Evolutionary conservation across 64 coral and sea anemone species (phyloP), one percentile per base, ranked within the genome.

Genomic region (Porites lutea): DNA sequence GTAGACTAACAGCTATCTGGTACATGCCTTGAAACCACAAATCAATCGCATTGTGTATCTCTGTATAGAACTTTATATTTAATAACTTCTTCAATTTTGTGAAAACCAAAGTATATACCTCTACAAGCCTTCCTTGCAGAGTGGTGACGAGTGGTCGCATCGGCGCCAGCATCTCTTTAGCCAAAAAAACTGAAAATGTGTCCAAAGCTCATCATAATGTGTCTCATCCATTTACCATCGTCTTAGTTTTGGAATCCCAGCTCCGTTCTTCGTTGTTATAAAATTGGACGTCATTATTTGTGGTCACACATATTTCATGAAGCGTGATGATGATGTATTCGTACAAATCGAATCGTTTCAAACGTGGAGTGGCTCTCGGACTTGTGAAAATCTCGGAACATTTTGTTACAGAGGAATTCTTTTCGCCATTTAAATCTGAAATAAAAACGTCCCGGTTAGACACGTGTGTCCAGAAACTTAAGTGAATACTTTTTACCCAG

Each of bases 111-210:
- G 78, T 72, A 93, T 72, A 93, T n/a, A n/a, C 83, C 76, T 87
- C 91, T 11, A 87, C 81, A 77, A 79, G 27, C 18, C n/a, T 60
- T 70, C 91, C 91, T 93, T 87, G 91, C 63, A 87, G 83, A 77
- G 83, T 83, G 27, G 27, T 37, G 27, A 37, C 27, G 27, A 37
- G 27, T 37, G 27, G 27, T 37, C 27, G 27, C 27, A 93, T 79
- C 64, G 83, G 91, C 83, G 80, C 89, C 72, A 92, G 89, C 77
- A 92, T 92, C 82, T 88, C 82, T 83, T 90, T 90, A 13, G 89
- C 89, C 64, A 72, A 14, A 66, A 66, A 91, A 91, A 21, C 45
- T 91, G 20, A 82, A 77, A 66, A 91, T 91, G 89, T 71, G 71
- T 50, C 52, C 77, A 66, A 62, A 89, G 55, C 66, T 57, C 18